Base-by-base conservation (phyloP, 2,888 invertebrate species). In the Caenorhabditis zanzibari region DNA sequence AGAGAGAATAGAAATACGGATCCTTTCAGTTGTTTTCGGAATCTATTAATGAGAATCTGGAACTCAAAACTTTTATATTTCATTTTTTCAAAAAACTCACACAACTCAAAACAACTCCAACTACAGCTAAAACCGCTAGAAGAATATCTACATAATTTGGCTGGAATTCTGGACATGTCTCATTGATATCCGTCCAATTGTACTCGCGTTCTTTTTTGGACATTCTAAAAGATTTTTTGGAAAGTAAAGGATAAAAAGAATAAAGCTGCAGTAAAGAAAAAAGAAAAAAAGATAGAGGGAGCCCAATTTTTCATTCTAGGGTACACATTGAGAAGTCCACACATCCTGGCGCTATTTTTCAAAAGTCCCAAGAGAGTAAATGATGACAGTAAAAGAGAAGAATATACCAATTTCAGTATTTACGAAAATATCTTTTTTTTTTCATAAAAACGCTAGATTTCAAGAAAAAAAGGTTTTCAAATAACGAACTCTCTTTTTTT, bases 11-110 rank as follows among this genome's bases (percentile, higher is more conserved):
- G 5, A 2, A 22, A 52, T 22, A 52, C 22, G 12, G 52, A 52
- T 52, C 52, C 52, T 9, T 52, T 52, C 22, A 52, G 52, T 22
- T 52, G 52, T 24, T 52, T 52, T 52, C 24, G 19, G 22, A 52
- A 52, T 22, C n/a, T 19, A 22, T 16, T 22, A 24, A 52, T 52
- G 16, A 52, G 52, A 10, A 6, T 7, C 52, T 52, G 22, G 12
- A 52, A 22, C 9, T 24, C 22, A 22, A 9, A 52, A n/a, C n/a
- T n/a, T n/a, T 16, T 44, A 7, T 7, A 12, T 52, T 52, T 10
- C n/a, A n/a, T 19, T 7, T 6, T 49, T 19, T 49, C 7, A 22
- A 49, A 22, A 49, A 24, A 52, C 52, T 22, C 22, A 52, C 52
- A 52, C 52, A 52, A 52, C 12, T 52, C 52, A 52, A 22, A 24